Percentiles rank a stretch among this genome's conserved stretches.
Evolutionary conservation across 30 jellyfish, hydroid and myxozoan species (phyloP).

Genomic region (Catostylus mosaicus): DNA sequence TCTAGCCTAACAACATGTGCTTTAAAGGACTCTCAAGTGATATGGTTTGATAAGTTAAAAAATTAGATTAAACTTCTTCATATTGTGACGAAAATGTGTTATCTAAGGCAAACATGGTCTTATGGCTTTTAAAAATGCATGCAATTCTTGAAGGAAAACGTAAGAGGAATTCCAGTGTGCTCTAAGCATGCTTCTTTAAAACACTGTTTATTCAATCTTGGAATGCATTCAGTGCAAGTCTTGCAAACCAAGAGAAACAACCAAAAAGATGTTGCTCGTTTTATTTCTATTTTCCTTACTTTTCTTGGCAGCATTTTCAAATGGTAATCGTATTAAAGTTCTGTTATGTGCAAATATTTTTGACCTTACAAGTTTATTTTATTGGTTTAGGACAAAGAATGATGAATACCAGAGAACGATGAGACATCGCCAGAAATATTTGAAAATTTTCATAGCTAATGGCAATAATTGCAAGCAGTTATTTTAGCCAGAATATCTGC

Average conservation of each 20-base stretch:
- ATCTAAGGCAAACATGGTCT: neutral
- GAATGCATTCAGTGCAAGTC: neutral
- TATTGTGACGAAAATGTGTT: neutral
- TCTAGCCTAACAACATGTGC: neutral
- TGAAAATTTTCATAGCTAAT: neutral
- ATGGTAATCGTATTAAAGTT: neutral
- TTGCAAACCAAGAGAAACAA: neutral
- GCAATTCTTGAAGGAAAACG: too few species aligned
- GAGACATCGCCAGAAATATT: neutral
- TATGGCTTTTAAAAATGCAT: neutral
- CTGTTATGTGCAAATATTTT: neutral
- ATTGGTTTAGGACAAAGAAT: neutral
- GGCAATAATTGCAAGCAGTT: neutral
- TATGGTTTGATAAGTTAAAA: neutral
- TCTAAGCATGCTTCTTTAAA: neutral
- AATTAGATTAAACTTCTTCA: neutral
- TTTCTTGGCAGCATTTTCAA: neutral
- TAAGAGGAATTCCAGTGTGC: neutral
- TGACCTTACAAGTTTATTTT: neutral
- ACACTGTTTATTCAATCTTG: neutral
- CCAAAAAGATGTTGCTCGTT: neutral
- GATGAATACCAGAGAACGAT: neutral
- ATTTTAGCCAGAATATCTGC: neutral
- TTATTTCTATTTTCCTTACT: neutral
- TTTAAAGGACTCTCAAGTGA: neutral